phyloP scores from a whole-genome alignment of 2,797 vertebrate genomes.

The Myotis vivesi region DNA sequence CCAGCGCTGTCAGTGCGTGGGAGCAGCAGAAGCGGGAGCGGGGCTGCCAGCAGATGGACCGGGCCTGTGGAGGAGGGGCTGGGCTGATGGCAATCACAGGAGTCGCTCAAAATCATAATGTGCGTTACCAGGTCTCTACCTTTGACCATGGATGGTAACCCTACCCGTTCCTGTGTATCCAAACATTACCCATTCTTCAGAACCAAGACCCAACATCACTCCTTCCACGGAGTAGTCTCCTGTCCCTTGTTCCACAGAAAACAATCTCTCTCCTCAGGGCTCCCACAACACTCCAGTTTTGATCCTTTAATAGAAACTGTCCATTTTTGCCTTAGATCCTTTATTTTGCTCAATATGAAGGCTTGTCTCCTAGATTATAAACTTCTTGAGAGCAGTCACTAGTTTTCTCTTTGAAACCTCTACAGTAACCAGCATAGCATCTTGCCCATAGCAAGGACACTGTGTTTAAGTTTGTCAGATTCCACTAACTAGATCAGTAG shows the following conservation, averaged over 20 bases:
- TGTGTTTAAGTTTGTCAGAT: background rate
- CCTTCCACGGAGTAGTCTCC: background rate
- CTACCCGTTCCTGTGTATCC: background rate
- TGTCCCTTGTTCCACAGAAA: background rate
- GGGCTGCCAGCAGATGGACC: no score
- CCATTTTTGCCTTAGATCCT: conserved; percentile 39
- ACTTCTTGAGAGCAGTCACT: conserved; percentile 52
- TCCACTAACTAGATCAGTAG: background rate
- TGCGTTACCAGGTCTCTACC: background rate
- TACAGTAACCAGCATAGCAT: background rate
- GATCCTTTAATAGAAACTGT: background rate
- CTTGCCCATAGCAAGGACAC: conserved; percentile 51
- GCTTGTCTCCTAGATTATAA: conserved; percentile 33
- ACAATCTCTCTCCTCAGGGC: background rate
- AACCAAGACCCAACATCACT: background rate
- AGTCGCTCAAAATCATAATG: background rate
- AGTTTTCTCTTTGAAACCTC: conserved; percentile 49
- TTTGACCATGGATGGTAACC: background rate
- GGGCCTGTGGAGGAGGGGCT: no score
- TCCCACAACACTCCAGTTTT: background rate
- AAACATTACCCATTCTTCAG: background rate
- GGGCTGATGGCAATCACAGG: background rate
- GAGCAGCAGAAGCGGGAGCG: no score
- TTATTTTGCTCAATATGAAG: conserved; percentile 39
- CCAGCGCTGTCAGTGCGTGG: no score